Percentiles rank a stretch among this genome's conserved stretches.
phyloP scores from a whole-genome alignment of 2,888 invertebrate species.

The Trachelus iudaicus region DNA sequence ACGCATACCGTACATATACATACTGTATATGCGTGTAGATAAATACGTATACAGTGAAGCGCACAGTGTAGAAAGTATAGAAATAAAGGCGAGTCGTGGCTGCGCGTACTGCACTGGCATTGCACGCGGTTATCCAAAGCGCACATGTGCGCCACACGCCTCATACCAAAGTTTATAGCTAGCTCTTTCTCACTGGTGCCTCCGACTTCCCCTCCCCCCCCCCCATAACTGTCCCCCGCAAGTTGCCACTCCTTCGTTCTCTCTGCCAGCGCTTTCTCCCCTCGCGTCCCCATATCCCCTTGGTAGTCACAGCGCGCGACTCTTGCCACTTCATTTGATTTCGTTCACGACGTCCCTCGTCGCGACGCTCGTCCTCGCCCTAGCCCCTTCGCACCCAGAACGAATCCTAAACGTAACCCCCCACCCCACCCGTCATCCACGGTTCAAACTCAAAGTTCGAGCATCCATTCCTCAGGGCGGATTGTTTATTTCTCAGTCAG shows the following conservation, averaged over 20 bases:
- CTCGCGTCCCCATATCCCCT: neutral
- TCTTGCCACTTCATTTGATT: slow-evolving; percentile 7
- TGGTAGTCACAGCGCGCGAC: slow-evolving; percentile 17
- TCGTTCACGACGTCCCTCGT: too few species aligned
- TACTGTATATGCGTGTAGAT: too few species aligned
- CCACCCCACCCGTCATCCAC: neutral
- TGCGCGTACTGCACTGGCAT: neutral
- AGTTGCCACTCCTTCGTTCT: slow-evolving; percentile 7
- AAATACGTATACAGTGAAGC: too few species aligned
- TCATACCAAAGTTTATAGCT: slow-evolving; percentile 56
- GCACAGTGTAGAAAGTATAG: too few species aligned
- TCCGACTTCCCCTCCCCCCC: slow-evolving; percentile 13
- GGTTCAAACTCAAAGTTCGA: slow-evolving; percentile 4
- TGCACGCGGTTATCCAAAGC: slow-evolving; percentile 32
- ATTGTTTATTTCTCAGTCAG: slow-evolving; percentile 48
- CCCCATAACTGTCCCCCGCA: slow-evolving; percentile 7
- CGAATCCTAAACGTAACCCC: too few species aligned
- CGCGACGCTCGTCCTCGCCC: too few species aligned
- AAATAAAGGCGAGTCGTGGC: too few species aligned
- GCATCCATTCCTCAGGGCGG: slow-evolving; percentile 9
- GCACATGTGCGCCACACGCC: slow-evolving; percentile 59
- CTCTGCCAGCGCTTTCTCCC: slow-evolving; percentile 8
- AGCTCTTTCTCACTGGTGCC: slow-evolving; percentile 30
- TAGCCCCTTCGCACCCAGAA: too few species aligned
- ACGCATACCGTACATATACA: too few species aligned